A percentile compares a stretch with the other conserved stretches of the same genome.
phyloP scores from a whole-genome alignment of 2,797 vertebrate species.

The Cyclura pinguis region DNA sequence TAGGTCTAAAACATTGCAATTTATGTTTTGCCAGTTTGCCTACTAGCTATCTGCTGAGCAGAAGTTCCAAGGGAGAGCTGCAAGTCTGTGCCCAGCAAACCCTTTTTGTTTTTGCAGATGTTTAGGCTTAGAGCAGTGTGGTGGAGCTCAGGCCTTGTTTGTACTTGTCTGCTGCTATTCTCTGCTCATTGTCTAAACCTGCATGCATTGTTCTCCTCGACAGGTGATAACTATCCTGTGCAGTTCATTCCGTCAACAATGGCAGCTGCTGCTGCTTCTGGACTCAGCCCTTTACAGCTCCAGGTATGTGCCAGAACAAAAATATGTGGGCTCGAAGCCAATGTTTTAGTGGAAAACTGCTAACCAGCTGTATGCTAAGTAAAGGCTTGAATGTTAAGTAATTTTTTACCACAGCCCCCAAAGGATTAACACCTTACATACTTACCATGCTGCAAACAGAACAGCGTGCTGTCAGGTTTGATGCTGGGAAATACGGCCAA shows the following conservation, averaged over 20 bases:
- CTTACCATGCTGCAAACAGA: slow-evolving; percentile 69
- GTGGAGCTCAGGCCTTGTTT: slow-evolving; percentile 89
- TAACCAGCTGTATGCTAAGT: slow-evolving; percentile 97
- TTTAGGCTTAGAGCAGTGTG: slow-evolving; percentile 89
- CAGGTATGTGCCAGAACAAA: slow-evolving; percentile 96
- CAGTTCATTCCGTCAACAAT: slow-evolving; percentile 99
- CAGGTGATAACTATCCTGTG: slow-evolving; percentile 99
- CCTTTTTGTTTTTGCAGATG: slow-evolving; percentile 97
- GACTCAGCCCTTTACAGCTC: slow-evolving; percentile 98
- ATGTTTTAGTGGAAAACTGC: slow-evolving; percentile 87
- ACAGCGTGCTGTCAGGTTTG: slow-evolving; percentile 59
- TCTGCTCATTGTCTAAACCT: slow-evolving; percentile 98
- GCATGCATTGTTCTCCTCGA: slow-evolving; percentile 92
- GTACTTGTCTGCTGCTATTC: slow-evolving; percentile 90
- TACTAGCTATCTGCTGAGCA: slow-evolving; percentile 81
- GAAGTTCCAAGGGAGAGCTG: slow-evolving; percentile 83
- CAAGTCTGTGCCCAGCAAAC: slow-evolving; percentile 86
- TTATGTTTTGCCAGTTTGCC: slow-evolving; percentile 84
- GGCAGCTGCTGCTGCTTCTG: slow-evolving; percentile 98
- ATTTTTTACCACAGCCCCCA: slow-evolving; percentile 84
- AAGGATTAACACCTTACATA: slow-evolving; percentile 91
- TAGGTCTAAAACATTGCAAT: slow-evolving; percentile 68
- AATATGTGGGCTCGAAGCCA: slow-evolving; percentile 90
- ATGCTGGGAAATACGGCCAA: slow-evolving; percentile 60
- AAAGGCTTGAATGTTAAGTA: slow-evolving; percentile 92